Evolutionary conservation across 2,888 invertebrate species (phyloP).

Genomic region (Endotricha flammealis): DNA sequence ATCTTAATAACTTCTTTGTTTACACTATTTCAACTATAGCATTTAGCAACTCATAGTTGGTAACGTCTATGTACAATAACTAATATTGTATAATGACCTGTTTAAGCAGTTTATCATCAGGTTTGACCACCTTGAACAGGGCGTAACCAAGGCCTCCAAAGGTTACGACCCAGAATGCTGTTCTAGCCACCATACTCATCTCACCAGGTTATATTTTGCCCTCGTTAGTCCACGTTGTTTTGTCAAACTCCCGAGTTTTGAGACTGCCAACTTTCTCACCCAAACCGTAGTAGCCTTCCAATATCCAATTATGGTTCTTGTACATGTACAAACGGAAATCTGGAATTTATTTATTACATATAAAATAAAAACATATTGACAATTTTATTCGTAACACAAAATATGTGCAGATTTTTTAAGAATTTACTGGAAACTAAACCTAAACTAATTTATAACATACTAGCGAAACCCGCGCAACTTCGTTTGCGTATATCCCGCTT

Average conservation of each 20-base stretch:
- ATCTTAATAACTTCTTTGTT: constrained; percentile 9
- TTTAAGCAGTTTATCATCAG: constrained; percentile 75
- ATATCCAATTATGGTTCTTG: constrained; percentile 80
- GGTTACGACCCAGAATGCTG: constrained; percentile 78
- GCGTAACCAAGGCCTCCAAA: constrained; percentile 80
- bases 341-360: too few relatives aligned
- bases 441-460: too few relatives aligned
- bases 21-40: constrained; percentile 14
- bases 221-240: constrained; percentile 76
- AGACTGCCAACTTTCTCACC: constrained; percentile 80
- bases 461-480: too few relatives aligned
- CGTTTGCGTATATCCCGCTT: too few relatives aligned
- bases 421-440: too few relatives aligned
- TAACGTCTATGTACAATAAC: constrained; percentile 29
- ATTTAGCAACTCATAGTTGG: constrained; percentile 7
- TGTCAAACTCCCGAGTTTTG: constrained; percentile 74
- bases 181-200: constrained; percentile 70
- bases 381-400: too few relatives aligned
- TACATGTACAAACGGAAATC: constrained; percentile 84
- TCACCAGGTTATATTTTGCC: constrained; percentile 67
- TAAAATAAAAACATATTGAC: too few relatives aligned
- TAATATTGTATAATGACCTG: constrained; percentile 57
- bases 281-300: constrained; percentile 83
- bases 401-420: too few relatives aligned
- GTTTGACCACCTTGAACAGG: constrained; percentile 76